Conservation (phyloP, 2,888 invertebrate species). For the Drepana falcataria region DNA sequence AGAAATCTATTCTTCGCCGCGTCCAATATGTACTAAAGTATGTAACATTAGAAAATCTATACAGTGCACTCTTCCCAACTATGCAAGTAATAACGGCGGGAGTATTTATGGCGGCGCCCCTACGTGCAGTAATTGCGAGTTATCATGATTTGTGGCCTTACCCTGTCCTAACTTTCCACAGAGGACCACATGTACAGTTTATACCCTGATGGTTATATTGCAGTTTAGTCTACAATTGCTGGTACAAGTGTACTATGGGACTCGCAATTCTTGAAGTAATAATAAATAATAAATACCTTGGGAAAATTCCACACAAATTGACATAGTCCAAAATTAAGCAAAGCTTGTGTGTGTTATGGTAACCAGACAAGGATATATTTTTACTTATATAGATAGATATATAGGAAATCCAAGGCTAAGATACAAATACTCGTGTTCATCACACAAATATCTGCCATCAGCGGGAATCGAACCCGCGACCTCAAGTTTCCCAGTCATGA, state of each 20-base stretch:
- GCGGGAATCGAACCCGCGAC: no score
- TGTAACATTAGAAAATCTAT: conserved; percentile 16
- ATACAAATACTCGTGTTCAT: no score
- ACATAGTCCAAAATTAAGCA: no score
- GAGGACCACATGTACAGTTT: conserved; percentile 17
- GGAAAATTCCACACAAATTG: no score
- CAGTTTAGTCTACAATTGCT: conserved; percentile 1
- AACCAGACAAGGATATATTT: no score
- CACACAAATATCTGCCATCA: no score
- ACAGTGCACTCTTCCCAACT: conserved; percentile 53
- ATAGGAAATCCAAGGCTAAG: no score
- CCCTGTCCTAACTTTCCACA: conserved; percentile 46
- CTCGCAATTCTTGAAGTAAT: no score
- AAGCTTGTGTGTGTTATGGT: no score
- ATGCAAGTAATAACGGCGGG: conserved; percentile 59
- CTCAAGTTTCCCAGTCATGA: no score
- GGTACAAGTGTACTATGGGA: neutral
- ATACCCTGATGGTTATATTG: conserved; percentile 17
- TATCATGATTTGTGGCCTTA: conserved; percentile 63
- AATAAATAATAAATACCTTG: no score
- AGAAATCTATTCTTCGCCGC: neutral
- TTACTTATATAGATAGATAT: no score
- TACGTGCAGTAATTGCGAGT: conserved; percentile 61
- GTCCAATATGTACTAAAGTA: neutral
- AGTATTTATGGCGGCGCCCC: conserved; percentile 53